Evolutionary conservation across 2,113 vertebrate species (phyloP).

Genomic region (Orthonyx spaldingii): DNA sequence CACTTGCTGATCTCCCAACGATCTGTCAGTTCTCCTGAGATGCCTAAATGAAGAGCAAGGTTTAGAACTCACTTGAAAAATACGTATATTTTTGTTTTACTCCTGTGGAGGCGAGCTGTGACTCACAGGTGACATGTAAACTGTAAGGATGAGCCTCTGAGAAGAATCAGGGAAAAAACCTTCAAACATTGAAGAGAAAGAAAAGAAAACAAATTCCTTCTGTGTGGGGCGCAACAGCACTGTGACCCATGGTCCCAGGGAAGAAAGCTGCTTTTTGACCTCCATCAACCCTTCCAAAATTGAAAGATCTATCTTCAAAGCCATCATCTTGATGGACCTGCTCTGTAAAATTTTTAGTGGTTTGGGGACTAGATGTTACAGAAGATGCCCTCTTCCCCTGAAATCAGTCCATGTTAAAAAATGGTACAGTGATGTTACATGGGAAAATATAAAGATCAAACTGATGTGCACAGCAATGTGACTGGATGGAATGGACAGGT

Average conservation of each 20-base stretch:
- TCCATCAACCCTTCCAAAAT: neutral
- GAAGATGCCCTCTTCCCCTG: neutral
- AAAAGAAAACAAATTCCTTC: neutral
- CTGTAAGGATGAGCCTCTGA: neutral
- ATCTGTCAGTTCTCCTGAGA: neutral
- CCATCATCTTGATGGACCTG: neutral
- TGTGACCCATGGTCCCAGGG: neutral
- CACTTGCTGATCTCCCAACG: rapidly evolving
- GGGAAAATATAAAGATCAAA: neutral
- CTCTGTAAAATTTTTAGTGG: neutral
- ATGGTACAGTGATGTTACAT: neutral
- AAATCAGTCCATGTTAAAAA: neutral
- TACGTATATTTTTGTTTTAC: neutral
- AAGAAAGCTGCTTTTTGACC: neutral
- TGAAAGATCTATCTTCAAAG: neutral
- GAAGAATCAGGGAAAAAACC: neutral
- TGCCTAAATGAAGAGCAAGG: neutral
- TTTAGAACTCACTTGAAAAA: neutral
- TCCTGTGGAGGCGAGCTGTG: neutral
- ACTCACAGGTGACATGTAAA: neutral
- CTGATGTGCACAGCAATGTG: neutral
- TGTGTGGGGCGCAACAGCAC: neutral
- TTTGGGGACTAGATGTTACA: neutral
- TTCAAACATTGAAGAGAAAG: neutral
- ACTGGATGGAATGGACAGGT: neutral